Conservation (phyloP, 92 coral and sea anemone genomes). For the Isaurus tuberculatus region DNA sequence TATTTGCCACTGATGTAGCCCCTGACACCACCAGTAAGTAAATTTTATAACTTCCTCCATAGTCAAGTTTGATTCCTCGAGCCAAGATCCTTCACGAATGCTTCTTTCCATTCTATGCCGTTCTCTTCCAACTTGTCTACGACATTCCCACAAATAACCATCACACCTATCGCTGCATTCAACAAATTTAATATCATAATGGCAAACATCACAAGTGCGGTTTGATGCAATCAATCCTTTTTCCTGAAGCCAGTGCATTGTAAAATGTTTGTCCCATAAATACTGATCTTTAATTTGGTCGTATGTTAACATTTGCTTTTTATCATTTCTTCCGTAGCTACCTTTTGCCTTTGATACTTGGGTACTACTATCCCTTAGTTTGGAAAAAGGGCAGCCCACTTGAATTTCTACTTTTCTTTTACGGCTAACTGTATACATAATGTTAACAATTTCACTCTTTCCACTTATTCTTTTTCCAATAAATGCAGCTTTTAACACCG, state of each 20-base stretch:
- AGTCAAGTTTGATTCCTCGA: constrained; percentile 18
- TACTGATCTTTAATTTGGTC: constrained; percentile 18
- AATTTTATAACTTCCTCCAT: constrained; percentile 22
- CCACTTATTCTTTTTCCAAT: background rate
- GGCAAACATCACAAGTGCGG: constrained; percentile 41
- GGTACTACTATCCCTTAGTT: constrained; percentile 17
- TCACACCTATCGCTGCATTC: constrained; percentile 42
- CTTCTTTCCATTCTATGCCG: constrained; percentile 35
- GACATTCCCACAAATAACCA: constrained; percentile 48
- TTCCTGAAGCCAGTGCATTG: constrained; percentile 46
- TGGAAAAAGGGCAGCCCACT: constrained; percentile 28
- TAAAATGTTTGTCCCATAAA: constrained; percentile 49
- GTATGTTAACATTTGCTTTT: constrained; percentile 6
- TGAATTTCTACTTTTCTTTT: constrained; percentile 29
- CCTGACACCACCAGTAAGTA: background rate
- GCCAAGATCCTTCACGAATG: constrained; percentile 41
- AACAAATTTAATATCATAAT: constrained; percentile 27
- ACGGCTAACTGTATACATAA: constrained; percentile 11
- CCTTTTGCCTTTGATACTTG: constrained; percentile 19
- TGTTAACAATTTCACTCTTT: background rate
- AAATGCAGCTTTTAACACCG: background rate
- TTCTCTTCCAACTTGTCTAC: constrained; percentile 36
- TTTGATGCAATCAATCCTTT: constrained; percentile 47
- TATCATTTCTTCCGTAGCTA: constrained; percentile 19
- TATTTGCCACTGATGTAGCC: constrained; percentile 11